Evolutionary conservation across 2,797 vertebrate genomes (phyloP).

Genomic region (Rhyacichthys aspro): DNA sequence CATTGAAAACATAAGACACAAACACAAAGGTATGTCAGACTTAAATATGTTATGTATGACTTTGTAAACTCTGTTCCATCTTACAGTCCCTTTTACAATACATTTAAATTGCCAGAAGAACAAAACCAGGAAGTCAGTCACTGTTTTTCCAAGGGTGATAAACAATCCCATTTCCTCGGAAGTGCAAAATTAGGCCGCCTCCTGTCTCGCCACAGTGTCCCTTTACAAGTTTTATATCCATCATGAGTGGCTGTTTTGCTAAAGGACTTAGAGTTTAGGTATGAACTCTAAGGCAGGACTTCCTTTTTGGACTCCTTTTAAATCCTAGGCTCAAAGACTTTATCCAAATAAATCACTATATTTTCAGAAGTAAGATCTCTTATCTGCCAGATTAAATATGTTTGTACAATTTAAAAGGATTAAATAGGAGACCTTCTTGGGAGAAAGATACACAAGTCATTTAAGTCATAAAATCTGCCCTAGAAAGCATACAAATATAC

Average conservation of each 20-base stretch:
- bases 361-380: constrained; percentile 17
- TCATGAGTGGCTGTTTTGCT: constrained; percentile 11
- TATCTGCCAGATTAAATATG: constrained; percentile 17
- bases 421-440: neutral
- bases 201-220: constrained; percentile 60
- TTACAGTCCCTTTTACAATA: constrained; percentile 43
- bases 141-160: constrained; percentile 72
- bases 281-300: constrained; percentile 29
- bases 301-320: constrained; percentile 21
- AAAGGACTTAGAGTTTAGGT: constrained; percentile 8
- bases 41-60: no score
- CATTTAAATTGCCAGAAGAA: constrained; percentile 51
- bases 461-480: neutral
- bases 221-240: constrained; percentile 29
- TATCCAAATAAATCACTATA: constrained; percentile 16
- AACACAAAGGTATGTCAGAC: neutral
- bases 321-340: neutral
- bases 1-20: constrained; percentile 14
- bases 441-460: neutral
- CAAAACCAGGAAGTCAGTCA: constrained; percentile 79
- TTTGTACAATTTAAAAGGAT: constrained; percentile 30
- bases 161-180: constrained; percentile 73
- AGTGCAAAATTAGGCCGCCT: constrained; percentile 66
- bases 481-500: neutral
- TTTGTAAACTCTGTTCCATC: constrained; percentile 29